A percentile compares a stretch with the other conserved stretches of the same genome.
phyloP scores from a whole-genome alignment of 2,797 vertebrate genomes.

The Macropodus opercularis region DNA sequence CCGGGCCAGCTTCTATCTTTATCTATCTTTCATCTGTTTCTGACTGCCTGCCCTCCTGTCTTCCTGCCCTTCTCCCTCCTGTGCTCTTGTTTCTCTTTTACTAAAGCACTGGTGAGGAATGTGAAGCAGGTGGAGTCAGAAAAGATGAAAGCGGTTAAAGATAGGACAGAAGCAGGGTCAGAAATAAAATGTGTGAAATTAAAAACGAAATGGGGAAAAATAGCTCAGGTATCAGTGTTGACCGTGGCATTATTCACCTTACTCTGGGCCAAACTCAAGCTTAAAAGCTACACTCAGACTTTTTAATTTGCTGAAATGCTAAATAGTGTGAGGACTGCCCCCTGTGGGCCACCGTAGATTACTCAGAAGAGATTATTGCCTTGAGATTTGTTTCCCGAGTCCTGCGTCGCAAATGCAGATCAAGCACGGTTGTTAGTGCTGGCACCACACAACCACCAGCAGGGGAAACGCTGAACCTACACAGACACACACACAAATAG shows the following conservation, averaged over 20 bases:
- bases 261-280: conserved; percentile 13
- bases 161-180: conserved; percentile 57
- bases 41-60: conserved; percentile 63
- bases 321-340: conserved; percentile 27
- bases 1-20: conserved; percentile 64
- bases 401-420: not conserved
- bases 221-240: conserved; percentile 28
- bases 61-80: conserved; percentile 39
- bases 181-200: conserved; percentile 74
- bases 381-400: not conserved
- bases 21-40: conserved; percentile 71
- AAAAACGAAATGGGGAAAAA: conserved; percentile 60
- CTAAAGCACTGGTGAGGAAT: conserved; percentile 60
- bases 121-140: conserved; percentile 60
- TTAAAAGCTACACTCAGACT: conserved; percentile 23
- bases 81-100: conserved; percentile 46
- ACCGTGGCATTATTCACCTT: conserved; percentile 41
- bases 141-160: conserved; percentile 64
- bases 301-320: conserved; percentile 13
- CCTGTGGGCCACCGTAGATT: conserved; percentile 28
- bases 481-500: too few relatives aligned
- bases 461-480: conserved; percentile 28
- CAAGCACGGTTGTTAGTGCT: conserved; percentile 10
- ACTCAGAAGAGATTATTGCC: conserved; percentile 19
- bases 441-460: conserved; percentile 6